These are phyloP conservation scores for Andrena camellia DNA, from an alignment of 2,888 invertebrate genomes.

Conservation along the genomic window DNA sequence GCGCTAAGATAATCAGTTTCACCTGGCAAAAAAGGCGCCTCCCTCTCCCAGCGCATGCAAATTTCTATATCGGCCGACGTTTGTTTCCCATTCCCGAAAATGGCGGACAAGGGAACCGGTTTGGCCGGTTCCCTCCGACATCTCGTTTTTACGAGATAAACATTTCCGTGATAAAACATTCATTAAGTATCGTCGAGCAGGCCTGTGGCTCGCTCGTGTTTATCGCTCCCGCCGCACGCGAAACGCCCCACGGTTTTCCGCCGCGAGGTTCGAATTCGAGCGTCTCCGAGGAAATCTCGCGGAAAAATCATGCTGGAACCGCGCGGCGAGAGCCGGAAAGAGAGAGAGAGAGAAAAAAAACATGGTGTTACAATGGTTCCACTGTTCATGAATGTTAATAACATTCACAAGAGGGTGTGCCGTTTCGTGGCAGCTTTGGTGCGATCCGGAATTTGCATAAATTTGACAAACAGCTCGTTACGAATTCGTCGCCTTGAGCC, in stretches of 20 bases:
- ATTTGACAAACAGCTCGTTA: constrained; percentile 79
- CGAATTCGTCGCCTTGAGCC: constrained; percentile 62
- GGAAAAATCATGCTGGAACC: not conserved
- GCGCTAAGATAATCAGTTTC: not conserved
- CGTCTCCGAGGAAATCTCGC: not conserved
- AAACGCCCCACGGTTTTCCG: constrained; percentile 9
- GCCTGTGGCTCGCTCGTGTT: constrained; percentile 16
- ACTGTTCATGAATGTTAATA: constrained; percentile 79
- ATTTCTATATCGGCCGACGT: constrained; percentile 49
- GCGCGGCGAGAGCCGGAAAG: not conserved
- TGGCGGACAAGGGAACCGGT: constrained; percentile 56
- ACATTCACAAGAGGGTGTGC: constrained; percentile 56
- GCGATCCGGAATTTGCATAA: constrained; percentile 76
- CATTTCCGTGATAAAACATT: constrained; percentile 55
- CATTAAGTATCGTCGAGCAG: constrained; percentile 24
- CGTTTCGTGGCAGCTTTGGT: constrained; percentile 63
- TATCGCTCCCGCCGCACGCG: constrained; percentile 14
- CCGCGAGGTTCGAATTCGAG: not conserved
- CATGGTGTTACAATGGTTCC: not conserved
- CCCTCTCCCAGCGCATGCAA: not conserved
- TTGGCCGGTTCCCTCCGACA: constrained; percentile 27
- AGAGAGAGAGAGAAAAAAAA: too few relatives aligned
- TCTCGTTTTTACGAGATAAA: constrained; percentile 47
- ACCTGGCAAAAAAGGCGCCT: not conserved
- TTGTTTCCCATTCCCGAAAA: constrained; percentile 55